Percentiles rank a stretch among this genome's conserved stretches.
Conservation (phyloP, 1,140 invertebrate genomes). For the Drosophila ohnishii region DNA sequence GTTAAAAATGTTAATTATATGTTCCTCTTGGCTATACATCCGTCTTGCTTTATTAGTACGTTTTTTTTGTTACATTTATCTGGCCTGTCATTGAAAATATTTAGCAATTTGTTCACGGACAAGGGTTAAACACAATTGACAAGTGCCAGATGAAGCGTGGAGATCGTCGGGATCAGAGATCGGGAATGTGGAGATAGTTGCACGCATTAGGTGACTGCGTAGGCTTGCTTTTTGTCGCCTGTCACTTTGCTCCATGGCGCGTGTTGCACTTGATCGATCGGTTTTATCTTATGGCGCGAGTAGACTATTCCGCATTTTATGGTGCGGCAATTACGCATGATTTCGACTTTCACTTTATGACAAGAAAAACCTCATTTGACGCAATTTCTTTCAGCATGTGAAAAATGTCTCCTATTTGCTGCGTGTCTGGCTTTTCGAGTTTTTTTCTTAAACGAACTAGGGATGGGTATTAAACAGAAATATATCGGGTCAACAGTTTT, state of each 20-base stretch:
- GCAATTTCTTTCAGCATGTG: slow-evolving; percentile 55
- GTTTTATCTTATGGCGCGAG: slow-evolving; percentile 64
- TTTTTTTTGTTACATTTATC: slow-evolving; percentile 2
- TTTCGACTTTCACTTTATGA: slow-evolving; percentile 60
- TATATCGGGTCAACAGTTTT: no score
- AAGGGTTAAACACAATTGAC: slow-evolving; percentile 55
- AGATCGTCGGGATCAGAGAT: slow-evolving; percentile 9
- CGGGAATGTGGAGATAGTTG: slow-evolving; percentile 25
- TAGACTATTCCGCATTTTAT: slow-evolving; percentile 76
- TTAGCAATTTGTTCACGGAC: slow-evolving; percentile 50
- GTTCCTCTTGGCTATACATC: neutral
- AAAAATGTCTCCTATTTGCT: slow-evolving; percentile 43
- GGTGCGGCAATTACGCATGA: slow-evolving; percentile 69
- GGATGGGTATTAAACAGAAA: neutral
- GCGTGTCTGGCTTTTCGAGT: slow-evolving; percentile 16
- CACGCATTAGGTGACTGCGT: slow-evolving; percentile 40
- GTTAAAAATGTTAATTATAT: neutral
- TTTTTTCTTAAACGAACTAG: slow-evolving; percentile 9
- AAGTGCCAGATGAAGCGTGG: slow-evolving; percentile 15
- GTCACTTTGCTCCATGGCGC: slow-evolving; percentile 27
- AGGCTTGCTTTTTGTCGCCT: slow-evolving; percentile 48
- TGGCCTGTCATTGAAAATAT: slow-evolving; percentile 24
- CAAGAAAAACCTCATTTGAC: slow-evolving; percentile 64
- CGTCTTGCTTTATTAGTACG: neutral
- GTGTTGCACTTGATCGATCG: slow-evolving; percentile 64